Evolutionary conservation across 2,113 vertebrate genomes (phyloP).

Genomic region (Casuarius casuarius): DNA sequence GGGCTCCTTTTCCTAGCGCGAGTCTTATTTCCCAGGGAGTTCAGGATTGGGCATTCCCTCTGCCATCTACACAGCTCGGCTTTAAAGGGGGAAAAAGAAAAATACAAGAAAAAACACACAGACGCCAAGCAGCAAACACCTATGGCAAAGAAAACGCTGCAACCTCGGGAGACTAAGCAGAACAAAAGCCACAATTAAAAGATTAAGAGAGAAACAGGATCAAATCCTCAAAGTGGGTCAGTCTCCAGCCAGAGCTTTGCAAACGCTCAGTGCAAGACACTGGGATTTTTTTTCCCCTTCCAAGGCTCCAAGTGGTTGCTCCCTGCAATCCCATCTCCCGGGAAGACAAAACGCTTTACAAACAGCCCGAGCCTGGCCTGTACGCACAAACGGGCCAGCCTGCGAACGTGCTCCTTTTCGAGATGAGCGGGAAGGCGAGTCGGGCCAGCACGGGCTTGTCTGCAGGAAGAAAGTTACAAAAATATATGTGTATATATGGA

Average conservation of each 20-base stretch:
- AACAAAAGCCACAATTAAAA: not conserved
- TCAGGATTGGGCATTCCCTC: not conserved
- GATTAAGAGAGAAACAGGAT: not conserved
- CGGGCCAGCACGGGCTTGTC: accelerated
- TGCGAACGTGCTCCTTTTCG: not conserved
- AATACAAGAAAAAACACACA: not conserved
- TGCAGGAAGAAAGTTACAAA: not conserved
- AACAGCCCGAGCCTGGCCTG: not conserved
- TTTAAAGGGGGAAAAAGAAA: not conserved
- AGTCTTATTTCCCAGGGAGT: not conserved
- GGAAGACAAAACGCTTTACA: not conserved
- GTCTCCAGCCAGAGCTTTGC: not conserved
- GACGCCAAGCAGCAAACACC: not conserved
- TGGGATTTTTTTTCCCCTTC: not conserved
- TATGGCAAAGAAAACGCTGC: not conserved
- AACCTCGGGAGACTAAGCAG: not conserved
- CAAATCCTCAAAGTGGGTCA: not conserved
- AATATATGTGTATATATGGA: not conserved
- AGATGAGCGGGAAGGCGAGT: not conserved
- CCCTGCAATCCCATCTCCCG: not conserved
- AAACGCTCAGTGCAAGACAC: not conserved
- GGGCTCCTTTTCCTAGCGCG: not conserved
- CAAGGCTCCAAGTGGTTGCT: not conserved
- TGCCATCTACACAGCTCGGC: not conserved
- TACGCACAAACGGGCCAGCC: accelerated